Base-by-base conservation (phyloP, 2,888 invertebrate genomes). In the Cenopis cana region DNA sequence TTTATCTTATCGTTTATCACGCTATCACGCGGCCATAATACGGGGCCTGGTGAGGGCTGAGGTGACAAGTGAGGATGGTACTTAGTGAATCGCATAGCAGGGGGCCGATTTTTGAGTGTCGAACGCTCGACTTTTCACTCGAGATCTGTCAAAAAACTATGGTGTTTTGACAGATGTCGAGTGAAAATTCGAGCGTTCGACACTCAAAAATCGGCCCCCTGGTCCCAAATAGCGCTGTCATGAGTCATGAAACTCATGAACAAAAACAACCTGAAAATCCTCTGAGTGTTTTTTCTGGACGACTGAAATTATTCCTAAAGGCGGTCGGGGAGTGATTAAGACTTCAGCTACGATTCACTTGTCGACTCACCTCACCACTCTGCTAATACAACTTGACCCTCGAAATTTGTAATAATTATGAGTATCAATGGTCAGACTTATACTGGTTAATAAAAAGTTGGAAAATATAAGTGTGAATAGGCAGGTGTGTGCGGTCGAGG, bases 221-320 rank as follows among this genome's bases (percentile, higher is more conserved):
- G 33, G 33, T 33, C 33, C 2, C 33, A 33, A 33, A 33, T 24
- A 24, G 24, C 24, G 2, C 1, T 24, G 24, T 24, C 24, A 24
- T 24, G n/a, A 29, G 5, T 29, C 5, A 29, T 5, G 12, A 11
- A 41, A 12, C 12, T 41, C 38, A 41, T 12, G 11, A 41, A 6
- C 1, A n/a, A 41, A 41, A 14, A 41, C 12, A 41, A 14, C 41
- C 56, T 36, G 11, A 8, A 50, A 29, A 50, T 36, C 56, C 24
- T 14, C 14, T 5, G 41, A 11, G 14, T 62, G n/a, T 56, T 64
- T 69, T 69, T 64, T 38, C 29, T 52, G 38, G 64, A 69, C 50
- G 38, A 50, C 38, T 17, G 24, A 50, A 69, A 50, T 69, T 64
- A 56, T 69, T 57, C 62, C 24, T 24, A 64, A 50, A 69, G 38